Evolutionary conservation across 2,888 invertebrate species (phyloP), one percentile per base, ranked within the genome.

Genomic region (Drosophila multiciliata): DNA sequence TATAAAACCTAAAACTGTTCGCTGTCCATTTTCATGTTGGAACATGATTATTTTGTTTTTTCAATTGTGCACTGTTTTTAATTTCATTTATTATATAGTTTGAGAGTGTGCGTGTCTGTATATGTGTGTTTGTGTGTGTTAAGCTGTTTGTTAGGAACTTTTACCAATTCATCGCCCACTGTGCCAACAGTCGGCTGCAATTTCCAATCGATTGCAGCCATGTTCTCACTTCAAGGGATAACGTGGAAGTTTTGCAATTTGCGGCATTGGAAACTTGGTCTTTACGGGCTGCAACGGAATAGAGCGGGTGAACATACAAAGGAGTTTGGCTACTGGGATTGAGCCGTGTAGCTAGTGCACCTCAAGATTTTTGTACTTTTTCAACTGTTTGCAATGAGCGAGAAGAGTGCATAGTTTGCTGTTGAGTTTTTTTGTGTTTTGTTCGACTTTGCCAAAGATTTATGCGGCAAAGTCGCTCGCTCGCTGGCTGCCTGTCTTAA

Each of bases 151-250:
- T 59, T 54, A 17, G 2, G 36, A 70, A 35, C 50, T 62, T 64
- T 49, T 5, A 55, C 35, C 76, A 80, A 58, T 50, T 65, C 59
- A 62, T 52, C 55, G 65, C 59, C 59, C 40, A 48, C 60, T 68
- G 68, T 60, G 73, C 60, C 70, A 79, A 62, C 70, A 76, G 73
- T 68, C 85, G 78, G 76, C 73, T 75, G 87, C 80, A 74, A 78
- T 82, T 87, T 90, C 90, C 87, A 90, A 90, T 90, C 90, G 90
- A 88, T 88, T 90, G 87, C 75, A 73, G 65, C 73, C 84, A 76
- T 90, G 87, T 87, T 87, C 89, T 87, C 90, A 87, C 87, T 89
- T 87, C 87, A 80, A 80, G 77, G 87, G 83, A 89, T 86, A 86
- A 88, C 76, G 86, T 80, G 66, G 76, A 90, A 87, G 87, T 87